Base-by-base conservation (phyloP, 2,797 vertebrate species). In the Girardinus metallicus region DNA sequence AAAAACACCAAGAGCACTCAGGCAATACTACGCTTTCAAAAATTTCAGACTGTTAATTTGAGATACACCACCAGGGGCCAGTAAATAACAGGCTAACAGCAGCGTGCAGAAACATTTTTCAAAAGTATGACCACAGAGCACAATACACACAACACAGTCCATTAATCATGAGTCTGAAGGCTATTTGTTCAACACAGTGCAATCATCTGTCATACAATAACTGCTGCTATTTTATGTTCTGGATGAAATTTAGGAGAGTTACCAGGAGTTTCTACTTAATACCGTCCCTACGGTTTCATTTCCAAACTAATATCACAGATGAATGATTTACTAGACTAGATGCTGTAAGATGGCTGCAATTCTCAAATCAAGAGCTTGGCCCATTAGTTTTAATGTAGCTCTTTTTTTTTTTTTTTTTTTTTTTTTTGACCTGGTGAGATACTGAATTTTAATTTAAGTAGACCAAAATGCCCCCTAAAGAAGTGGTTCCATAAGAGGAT, bases 301-400 rank as follows among this genome's bases (percentile, higher is more conserved):
- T 87, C 36, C 13, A 66, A 81, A 82, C 80, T 70, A 88, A 78
- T 83, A 81, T 81, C 79, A 75, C 36, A 10, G 57, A 83, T 81
- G 57, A 88, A 85, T 83, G 79, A 88, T 88, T 91, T 81, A 91
- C 88, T 80, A 84, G 85, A 91, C 88, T 80, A 84, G 85, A 85
- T 83, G 82, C 57, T 73, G 78, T 66, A 82, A 70, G 73, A 83
- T 7, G 74, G 41, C 29, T 73, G 73, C 87, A 83, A 79, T 79
- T 82, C 76, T 82, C 64, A 76, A 80, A 83, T 78, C 43, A 82
- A 81, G 84, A 73, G 29, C 53, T n/a, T 10, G 9, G 66, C 83
- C 83, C 75, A 80, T 91, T 83, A 85, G 31, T 77, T 74, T 87
- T 71, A 80, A 83, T 82, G 64, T 72, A 49, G 82, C 82, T 79